Percentiles rank a stretch among this genome's conserved stretches.
These are phyloP conservation scores for Rhincodon typus DNA, from an alignment of 2,797 vertebrate species.

Conservation along the genomic window DNA sequence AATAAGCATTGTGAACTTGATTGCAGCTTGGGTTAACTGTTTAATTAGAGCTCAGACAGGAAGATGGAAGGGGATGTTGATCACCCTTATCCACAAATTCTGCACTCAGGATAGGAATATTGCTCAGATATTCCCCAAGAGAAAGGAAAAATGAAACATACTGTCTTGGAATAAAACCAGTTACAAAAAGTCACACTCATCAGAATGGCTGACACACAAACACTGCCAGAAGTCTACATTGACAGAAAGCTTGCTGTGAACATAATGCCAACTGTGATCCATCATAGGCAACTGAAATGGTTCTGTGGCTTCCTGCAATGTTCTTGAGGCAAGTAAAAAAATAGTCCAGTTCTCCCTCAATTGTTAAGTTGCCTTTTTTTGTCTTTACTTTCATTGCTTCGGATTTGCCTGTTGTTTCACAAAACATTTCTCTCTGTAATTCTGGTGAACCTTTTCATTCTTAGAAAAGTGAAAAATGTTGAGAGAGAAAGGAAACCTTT, in stretches of 20 bases:
- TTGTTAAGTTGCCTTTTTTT: background rate
- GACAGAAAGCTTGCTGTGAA: background rate
- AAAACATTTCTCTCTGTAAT: background rate
- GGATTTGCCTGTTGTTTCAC: background rate
- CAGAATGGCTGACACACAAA: conserved; percentile 6
- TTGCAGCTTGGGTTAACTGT: background rate
- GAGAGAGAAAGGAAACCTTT: background rate
- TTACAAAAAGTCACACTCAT: background rate
- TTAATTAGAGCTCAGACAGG: background rate
- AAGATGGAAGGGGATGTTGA: too few species aligned
- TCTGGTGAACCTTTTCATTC: background rate
- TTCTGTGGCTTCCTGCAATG: background rate
- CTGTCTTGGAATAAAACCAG: background rate
- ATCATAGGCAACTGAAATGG: background rate
- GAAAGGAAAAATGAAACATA: background rate
- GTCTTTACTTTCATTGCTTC: background rate
- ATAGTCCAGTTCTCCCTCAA: background rate
- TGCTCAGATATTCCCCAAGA: background rate
- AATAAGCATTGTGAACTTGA: background rate
- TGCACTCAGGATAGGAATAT: too few species aligned
- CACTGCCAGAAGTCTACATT: background rate
- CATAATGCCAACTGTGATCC: background rate
- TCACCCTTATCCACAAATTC: too few species aligned
- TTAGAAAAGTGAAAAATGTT: background rate
- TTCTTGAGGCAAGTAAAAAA: background rate